Conservation (phyloP, 2,888 invertebrate species). For the Sesamia inferens region DNA sequence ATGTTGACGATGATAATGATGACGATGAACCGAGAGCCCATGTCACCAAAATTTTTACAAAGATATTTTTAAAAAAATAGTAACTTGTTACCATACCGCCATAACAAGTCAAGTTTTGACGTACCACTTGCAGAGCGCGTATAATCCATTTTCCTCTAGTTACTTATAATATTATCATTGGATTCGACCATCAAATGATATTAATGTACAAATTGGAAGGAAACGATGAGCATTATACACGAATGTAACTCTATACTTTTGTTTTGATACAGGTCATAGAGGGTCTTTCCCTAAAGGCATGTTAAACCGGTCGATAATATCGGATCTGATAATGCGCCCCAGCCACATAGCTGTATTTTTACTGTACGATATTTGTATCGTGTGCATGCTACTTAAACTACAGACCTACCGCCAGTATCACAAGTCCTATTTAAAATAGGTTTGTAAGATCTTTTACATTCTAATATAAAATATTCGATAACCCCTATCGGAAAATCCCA, state of each 20-base stretch:
- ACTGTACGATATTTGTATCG: background rate
- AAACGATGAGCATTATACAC: constrained; percentile 1
- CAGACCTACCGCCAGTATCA: background rate
- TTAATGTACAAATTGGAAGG: background rate
- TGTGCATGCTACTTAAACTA: background rate
- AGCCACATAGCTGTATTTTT: background rate
- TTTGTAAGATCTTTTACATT: background rate
- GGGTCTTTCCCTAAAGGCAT: background rate
- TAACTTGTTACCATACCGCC: no score
- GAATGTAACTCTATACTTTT: constrained; percentile 16
- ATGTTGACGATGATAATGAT: no score
- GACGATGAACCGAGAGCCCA: no score
- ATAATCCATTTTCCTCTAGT: background rate
- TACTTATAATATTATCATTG: background rate
- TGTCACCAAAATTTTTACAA: no score
- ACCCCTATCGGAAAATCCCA: background rate
- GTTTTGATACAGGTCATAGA: background rate
- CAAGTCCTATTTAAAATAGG: background rate
- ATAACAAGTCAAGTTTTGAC: background rate
- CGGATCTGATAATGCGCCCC: background rate
- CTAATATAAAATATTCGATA: background rate
- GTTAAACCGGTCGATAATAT: background rate
- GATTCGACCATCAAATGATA: constrained; percentile 9
- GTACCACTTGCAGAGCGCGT: background rate
- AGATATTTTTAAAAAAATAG: no score